Conservation (phyloP, 1,140 invertebrate genomes). For the Meloidogyne floridensis region DNA sequence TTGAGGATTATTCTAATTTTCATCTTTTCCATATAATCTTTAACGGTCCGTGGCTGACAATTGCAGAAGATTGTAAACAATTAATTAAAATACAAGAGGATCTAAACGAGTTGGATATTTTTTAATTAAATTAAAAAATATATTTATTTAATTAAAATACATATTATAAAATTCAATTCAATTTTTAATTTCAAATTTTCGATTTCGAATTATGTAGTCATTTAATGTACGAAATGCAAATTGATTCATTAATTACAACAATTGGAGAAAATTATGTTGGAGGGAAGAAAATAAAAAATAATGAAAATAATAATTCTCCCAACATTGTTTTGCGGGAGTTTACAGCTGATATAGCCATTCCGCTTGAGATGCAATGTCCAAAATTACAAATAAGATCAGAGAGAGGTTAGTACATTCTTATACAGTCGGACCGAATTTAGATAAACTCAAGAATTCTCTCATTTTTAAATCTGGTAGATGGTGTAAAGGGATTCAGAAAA, state of each 20-base stretch:
- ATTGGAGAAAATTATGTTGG: background rate
- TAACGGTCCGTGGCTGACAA: background rate
- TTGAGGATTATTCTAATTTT: conserved; percentile 1
- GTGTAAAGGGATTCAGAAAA: too few relatives aligned
- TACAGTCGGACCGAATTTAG: too few relatives aligned
- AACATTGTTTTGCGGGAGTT: background rate
- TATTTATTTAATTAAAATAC: background rate
- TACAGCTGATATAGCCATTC: background rate
- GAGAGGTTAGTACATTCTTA: background rate
- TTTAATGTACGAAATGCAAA: too few relatives aligned
- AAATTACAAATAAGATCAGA: background rate
- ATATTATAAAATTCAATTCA: too few relatives aligned
- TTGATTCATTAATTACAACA: background rate
- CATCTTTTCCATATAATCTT: background rate
- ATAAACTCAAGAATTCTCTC: too few relatives aligned
- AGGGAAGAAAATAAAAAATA: too few relatives aligned
- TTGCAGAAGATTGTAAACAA: background rate
- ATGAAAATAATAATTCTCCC: background rate
- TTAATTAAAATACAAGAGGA: background rate
- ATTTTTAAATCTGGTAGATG: too few relatives aligned
- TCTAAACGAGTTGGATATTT: background rate
- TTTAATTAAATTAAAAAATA: background rate
- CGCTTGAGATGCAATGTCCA: background rate
- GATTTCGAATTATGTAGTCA: too few relatives aligned
- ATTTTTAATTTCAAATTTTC: too few relatives aligned